Evolutionary conservation across 2,113 vertebrate genomes (phyloP).

Genomic region (Xiphophorus maculatus): DNA sequence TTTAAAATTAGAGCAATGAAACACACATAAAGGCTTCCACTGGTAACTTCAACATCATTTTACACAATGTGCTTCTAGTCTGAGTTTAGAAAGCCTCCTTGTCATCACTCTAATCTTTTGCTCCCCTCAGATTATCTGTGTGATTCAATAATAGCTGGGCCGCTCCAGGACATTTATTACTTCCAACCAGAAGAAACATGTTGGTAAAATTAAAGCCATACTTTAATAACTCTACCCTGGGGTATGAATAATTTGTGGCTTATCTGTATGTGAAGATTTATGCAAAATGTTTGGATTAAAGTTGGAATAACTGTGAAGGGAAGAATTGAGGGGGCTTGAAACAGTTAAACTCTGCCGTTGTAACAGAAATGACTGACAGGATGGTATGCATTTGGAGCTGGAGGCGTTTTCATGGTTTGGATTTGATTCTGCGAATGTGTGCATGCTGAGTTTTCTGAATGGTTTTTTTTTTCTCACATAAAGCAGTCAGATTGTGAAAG

Average conservation of each 20-base stretch:
- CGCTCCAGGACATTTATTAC: neutral
- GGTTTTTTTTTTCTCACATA: conserved; percentile 59
- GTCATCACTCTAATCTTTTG: too few species aligned
- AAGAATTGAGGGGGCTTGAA: neutral
- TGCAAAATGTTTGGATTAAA: neutral
- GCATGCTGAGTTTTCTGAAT: conserved; percentile 43
- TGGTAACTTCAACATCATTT: neutral
- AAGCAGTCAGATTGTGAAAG: conserved; percentile 47
- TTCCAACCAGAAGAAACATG: neutral
- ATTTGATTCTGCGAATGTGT: conserved; percentile 4
- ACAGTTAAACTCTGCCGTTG: neutral
- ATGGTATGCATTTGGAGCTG: neutral
- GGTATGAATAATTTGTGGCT: neutral
- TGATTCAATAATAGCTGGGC: neutral
- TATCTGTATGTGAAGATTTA: neutral
- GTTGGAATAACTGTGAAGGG: neutral
- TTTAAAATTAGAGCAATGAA: neutral
- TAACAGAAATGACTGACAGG: neutral
- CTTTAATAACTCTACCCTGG: neutral
- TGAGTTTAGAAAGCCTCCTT: neutral
- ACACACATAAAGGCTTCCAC: neutral
- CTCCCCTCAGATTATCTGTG: neutral
- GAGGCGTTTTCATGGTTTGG: conserved; percentile 9
- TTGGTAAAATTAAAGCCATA: neutral
- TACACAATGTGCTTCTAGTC: neutral